Evolutionary conservation across 2,113 vertebrate species (phyloP), one percentile per base, ranked within the genome.

Genomic region (Excalfactoria chinensis): DNA sequence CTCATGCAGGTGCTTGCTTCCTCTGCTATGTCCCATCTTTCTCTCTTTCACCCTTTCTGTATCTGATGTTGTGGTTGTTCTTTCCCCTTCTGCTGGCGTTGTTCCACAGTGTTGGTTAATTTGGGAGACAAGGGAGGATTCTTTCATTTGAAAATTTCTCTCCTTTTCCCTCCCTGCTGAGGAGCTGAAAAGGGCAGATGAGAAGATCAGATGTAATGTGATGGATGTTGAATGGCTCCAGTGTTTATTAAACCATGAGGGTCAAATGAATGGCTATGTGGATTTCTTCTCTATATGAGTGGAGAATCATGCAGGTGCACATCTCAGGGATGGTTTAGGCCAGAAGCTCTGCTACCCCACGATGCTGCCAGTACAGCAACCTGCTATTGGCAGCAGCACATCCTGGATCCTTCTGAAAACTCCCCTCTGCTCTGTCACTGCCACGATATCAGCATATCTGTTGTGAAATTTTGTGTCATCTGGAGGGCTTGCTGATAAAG

Each of bases 201-300:
- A 80, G 58, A 77, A 86, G 41, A 79, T 48, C n/a, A 22, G 56
- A 43, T 43, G 18, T 44, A 48, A 22, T 48, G 14, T 69, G 44
- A 69, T 76, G 81, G 73, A 30, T 72, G 30, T 43, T 89, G 74
- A 72, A 49, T 6, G 43, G 23, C n/a, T 89, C 44, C 11, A 49
- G 7, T 69, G 16, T 32, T 87, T 62, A 76, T 94, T 89, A 91
- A 91, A 55, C 22, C 64, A 59, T 73, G 51, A 83, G 53, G 82
- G 70, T 44, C 34, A 75, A 84, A 56, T 34, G 49, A 83, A 72
- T 69, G 89, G 35, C 9, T 63, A 20, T 25, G 32, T 13, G 70
- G n/a, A 28, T 64, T 13, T 74, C 22, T 72, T 51, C 51, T 28
- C 23, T 69, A 12, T 5, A 3, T 32, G 69, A 63, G 17, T 32